Evolutionary conservation across 2,113 vertebrate species (phyloP).

Genomic region (Phycodurus eques): DNA sequence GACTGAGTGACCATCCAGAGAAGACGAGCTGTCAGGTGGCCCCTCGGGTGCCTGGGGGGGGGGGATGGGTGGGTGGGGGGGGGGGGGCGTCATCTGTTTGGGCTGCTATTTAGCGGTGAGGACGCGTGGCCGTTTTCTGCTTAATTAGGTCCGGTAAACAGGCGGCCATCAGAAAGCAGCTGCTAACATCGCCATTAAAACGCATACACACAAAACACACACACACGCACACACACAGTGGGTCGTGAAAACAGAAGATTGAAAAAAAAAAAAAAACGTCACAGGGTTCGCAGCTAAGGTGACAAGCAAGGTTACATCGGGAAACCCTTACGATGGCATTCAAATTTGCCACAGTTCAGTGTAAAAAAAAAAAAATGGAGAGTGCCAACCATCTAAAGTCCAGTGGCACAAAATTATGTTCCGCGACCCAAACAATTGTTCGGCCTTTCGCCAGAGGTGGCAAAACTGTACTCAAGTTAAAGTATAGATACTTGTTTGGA

Average conservation of each 20-base stretch:
- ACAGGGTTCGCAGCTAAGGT: conserved; percentile 33
- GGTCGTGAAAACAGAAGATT: conserved; percentile 44
- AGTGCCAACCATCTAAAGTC: too few relatives aligned
- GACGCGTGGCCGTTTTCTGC: conserved; percentile 71
- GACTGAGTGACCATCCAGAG: conserved; percentile 53
- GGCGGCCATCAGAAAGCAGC: conserved; percentile 74
- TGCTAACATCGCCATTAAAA: conserved; percentile 73
- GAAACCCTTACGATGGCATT: conserved; percentile 19
- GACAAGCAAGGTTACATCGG: conserved; percentile 45
- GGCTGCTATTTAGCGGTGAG: conserved; percentile 58
- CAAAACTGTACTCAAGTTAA: too few relatives aligned
- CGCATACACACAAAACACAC: conserved; percentile 36
- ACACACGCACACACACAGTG: conserved; percentile 15
- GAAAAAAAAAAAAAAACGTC: conserved; percentile 40
- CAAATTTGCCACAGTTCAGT: not conserved
- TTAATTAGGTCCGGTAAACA: conserved; percentile 78
- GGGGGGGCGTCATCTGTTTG: conserved; percentile 57
- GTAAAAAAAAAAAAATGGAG: too few relatives aligned
- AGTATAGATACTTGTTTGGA: too few relatives aligned
- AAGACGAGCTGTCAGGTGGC: conserved; percentile 51
- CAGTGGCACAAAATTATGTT: too few relatives aligned
- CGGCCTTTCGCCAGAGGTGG: too few relatives aligned
- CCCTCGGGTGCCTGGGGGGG: conserved; percentile 43
- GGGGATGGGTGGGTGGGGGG: not conserved
- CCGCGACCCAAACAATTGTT: too few relatives aligned